Base-by-base conservation (phyloP, 2,797 vertebrate genomes). In the Ambastaia sidthimunki region DNA sequence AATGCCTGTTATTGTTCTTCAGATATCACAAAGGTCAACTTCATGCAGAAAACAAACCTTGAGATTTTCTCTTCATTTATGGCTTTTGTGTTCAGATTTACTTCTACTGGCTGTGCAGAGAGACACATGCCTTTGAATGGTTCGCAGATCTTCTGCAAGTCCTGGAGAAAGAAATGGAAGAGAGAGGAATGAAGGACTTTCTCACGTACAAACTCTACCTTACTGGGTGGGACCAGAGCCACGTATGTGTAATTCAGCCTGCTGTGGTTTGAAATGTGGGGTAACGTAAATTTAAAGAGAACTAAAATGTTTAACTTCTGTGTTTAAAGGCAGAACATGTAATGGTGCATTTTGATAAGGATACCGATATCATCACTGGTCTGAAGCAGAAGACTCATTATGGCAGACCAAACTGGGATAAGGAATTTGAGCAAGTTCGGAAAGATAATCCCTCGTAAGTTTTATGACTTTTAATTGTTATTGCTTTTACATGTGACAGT, bases 41-140 rank as follows among this genome's bases (percentile, higher is more conserved):
- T 54, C 18, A 28, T 54, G 50, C 16, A n/a, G 23, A n/a, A 37
- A 37, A 37, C 34, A 37, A 37, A 37, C 4, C 47, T 16, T 28
- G 21, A 10, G 34, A 62, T 3, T 1, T n/a, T 11, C 57, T 57
- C 28, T 18, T 21, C n/a, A 31, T 57, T 21, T n/a, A 31, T 57
- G 71, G 89, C 86, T 86, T 90, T 69, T 25, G 88, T 90, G 88
- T 90, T 57, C 90, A 98, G 97, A 98, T 98, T 77, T 98, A 98
- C 70, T 98, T 99, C 87, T 98, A 97, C 82, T 98, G 97, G 97
- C 91, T 99, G 28, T 98, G 96, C 84, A 93, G 95, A 59, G 97
- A 98, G 90, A 98, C 94, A 0, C 90, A 94, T 71, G 96, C 96
- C 44, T 98, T 99, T 0, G 93, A 96, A 87, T 99, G 97, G 96